These are phyloP conservation scores for Halocaridina rubra DNA, from an alignment of 2,888 invertebrate genomes.

Conservation along the genomic window DNA sequence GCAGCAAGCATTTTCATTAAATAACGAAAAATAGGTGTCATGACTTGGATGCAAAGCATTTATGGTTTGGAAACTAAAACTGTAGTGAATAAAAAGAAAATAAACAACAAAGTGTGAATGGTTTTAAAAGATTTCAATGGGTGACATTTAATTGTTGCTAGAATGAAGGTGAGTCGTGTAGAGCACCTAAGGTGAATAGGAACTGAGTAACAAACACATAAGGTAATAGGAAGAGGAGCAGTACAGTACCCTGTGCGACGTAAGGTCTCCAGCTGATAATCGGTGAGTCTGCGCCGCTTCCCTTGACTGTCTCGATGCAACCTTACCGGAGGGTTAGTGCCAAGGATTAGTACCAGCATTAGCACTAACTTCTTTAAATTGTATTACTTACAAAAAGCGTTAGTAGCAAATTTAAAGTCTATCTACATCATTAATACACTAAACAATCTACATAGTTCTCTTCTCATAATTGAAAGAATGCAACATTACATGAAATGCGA, in stretches of 20 bases:
- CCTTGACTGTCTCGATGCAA: slow-evolving; percentile 56
- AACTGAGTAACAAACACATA: neutral
- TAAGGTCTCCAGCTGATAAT: slow-evolving; percentile 60
- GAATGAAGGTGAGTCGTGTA: neutral
- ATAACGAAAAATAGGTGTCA: too few relatives aligned
- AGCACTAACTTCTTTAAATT: neutral
- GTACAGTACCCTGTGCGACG: slow-evolving; percentile 57
- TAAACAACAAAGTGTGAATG: too few relatives aligned
- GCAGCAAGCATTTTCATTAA: too few relatives aligned
- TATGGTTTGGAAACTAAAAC: too few relatives aligned
- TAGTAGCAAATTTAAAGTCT: neutral
- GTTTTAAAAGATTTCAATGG: too few relatives aligned
- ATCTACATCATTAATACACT: neutral
- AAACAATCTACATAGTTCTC: too few relatives aligned
- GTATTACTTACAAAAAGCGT: neutral
- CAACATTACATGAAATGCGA: too few relatives aligned
- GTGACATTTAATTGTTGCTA: neutral
- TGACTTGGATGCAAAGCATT: too few relatives aligned
- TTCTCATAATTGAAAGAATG: too few relatives aligned
- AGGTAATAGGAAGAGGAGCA: slow-evolving; percentile 1
- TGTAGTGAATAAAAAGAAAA: too few relatives aligned
- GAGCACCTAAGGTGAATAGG: neutral
- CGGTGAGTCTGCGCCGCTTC: slow-evolving; percentile 55
- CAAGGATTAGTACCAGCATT: slow-evolving; percentile 11
- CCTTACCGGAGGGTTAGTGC: slow-evolving; percentile 43